Conservation (phyloP, 2,113 vertebrate species). For the Calypte anna region DNA sequence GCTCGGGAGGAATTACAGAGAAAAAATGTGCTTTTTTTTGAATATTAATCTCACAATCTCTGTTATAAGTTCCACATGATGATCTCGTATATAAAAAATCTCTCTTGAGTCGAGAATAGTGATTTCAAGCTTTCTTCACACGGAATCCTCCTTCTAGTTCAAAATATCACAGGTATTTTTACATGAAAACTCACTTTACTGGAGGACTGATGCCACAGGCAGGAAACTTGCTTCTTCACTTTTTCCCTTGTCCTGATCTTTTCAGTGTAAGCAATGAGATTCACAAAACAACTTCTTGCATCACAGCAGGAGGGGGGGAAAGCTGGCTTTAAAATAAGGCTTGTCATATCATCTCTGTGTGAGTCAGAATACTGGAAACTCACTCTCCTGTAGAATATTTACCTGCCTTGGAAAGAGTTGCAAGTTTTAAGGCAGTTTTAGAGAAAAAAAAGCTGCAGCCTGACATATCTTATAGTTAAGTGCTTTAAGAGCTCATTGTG, state of each 20-base stretch:
- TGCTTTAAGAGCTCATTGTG: not conserved
- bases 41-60: not conserved
- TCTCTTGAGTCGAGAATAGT: not conserved
- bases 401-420: not conserved
- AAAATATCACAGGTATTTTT: not conserved
- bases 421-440: not conserved
- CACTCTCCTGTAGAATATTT: slow-evolving; percentile 8
- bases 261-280: not conserved
- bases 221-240: not conserved
- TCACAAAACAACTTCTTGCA: slow-evolving; percentile 1
- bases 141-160: not conserved
- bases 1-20: not conserved
- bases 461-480: not conserved
- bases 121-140: not conserved
- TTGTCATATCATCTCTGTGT: not conserved
- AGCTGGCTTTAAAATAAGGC: slow-evolving; percentile 15
- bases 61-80: not conserved
- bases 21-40: not conserved
- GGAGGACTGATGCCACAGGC: not conserved
- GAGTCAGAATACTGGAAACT: not conserved
- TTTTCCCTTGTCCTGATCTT: not conserved
- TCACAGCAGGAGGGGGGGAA: not conserved
- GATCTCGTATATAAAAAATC: not conserved
- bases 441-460: not conserved
- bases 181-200: not conserved